Percentiles rank a stretch among this genome's conserved stretches.
Conservation (phyloP, 1,140 invertebrate species). For the Aphelinus certus region DNA sequence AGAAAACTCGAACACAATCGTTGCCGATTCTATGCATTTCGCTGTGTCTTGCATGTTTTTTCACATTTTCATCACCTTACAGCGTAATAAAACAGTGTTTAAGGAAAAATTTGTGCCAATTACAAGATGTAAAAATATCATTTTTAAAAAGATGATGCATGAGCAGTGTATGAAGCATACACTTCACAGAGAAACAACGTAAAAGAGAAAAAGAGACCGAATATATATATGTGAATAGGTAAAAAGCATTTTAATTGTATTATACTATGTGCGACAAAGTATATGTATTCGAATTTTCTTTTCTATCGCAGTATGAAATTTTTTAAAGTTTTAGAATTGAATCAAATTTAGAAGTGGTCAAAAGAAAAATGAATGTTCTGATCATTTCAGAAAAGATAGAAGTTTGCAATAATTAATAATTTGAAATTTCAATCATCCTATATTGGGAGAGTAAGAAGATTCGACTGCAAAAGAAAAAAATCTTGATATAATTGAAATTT, state of each 20-base stretch:
- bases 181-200: neutral
- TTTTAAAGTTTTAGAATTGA: no score
- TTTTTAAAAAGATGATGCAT: slow-evolving; percentile 7
- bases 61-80: neutral
- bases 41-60: slow-evolving; percentile 22
- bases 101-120: slow-evolving; percentile 49
- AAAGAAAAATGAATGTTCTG: no score
- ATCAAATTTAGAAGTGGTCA: no score
- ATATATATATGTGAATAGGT: slow-evolving; percentile 7
- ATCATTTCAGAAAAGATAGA: no score
- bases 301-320: no score
- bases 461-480: no score
- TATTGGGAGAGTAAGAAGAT: no score
- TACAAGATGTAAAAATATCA: slow-evolving; percentile 34
- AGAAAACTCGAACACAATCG: slow-evolving; percentile 18
- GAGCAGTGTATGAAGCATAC: no score
- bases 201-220: slow-evolving; percentile 35
- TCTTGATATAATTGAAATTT: no score
- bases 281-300: no score
- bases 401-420: no score
- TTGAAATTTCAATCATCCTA: no score
- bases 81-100: slow-evolving; percentile 23
- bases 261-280: neutral
- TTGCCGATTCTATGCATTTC: slow-evolving; percentile 19
- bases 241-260: slow-evolving; percentile 31